Percentiles rank a stretch among this genome's conserved stretches.
Evolutionary conservation across 2,888 invertebrate species (phyloP).

Genomic region (Ectemnius lituratus): DNA sequence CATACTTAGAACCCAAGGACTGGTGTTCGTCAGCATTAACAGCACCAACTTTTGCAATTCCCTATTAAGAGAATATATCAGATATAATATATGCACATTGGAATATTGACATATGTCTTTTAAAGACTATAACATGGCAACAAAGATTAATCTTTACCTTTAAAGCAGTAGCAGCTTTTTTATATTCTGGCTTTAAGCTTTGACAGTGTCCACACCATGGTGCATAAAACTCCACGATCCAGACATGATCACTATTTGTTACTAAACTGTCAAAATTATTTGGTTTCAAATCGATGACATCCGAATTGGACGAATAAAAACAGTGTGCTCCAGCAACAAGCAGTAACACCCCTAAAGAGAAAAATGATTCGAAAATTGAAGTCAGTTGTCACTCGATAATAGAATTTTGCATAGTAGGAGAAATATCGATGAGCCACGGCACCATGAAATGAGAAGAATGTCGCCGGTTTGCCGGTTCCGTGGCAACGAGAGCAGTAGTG

Average conservation of each 20-base stretch:
- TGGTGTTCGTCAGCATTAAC: slow-evolving; percentile 95
- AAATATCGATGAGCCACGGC: too few species aligned
- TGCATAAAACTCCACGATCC: slow-evolving; percentile 98
- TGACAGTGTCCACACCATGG: slow-evolving; percentile 98
- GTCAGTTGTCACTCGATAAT: too few species aligned
- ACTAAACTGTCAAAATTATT: slow-evolving; percentile 93
- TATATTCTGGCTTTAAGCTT: slow-evolving; percentile 93
- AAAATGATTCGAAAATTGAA: too few species aligned
- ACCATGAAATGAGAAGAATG: too few species aligned
- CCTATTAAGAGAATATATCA: slow-evolving; percentile 78
- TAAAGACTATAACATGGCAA: background rate
- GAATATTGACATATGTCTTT: background rate
- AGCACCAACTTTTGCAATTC: slow-evolving; percentile 95
- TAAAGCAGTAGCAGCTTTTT: slow-evolving; percentile 94
- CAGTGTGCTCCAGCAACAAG: slow-evolving; percentile 74
- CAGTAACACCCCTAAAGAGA: slow-evolving; percentile 62
- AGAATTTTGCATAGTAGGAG: too few species aligned
- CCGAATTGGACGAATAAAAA: slow-evolving; percentile 85
- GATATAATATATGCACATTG: background rate
- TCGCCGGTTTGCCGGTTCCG: slow-evolving; percentile 28
- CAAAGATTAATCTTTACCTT: slow-evolving; percentile 81
- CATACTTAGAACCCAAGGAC: slow-evolving; percentile 88
- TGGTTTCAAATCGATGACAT: slow-evolving; percentile 92
- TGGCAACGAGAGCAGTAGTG: slow-evolving; percentile 1
- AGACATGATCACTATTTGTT: slow-evolving; percentile 89